Evolutionary conservation across 2,797 vertebrate species (phyloP).

Genomic region (Phrynocephalus vlangalii): DNA sequence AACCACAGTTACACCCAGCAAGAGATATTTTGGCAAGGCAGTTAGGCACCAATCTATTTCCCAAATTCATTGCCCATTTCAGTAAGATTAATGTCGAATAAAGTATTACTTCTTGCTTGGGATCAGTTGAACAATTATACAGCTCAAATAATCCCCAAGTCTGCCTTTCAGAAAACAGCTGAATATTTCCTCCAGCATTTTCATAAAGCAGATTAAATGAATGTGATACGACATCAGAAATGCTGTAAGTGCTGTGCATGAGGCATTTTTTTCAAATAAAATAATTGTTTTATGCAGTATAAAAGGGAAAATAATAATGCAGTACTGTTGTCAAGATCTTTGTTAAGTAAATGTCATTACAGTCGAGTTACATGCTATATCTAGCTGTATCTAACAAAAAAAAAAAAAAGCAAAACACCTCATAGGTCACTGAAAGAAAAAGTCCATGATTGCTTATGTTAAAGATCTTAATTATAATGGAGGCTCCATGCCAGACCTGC

Average conservation of each 20-base stretch:
- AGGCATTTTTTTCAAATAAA: conserved; percentile 42
- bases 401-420: background rate
- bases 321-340: conserved; percentile 31
- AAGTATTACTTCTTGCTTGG: conserved; percentile 69
- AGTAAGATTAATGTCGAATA: conserved; percentile 70
- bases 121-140: conserved; percentile 69
- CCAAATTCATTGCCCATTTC: conserved; percentile 71
- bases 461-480: background rate
- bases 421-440: background rate
- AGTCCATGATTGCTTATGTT: background rate
- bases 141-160: conserved; percentile 64
- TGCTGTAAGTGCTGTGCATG: conserved; percentile 47
- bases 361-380: conserved; percentile 15
- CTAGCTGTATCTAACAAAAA: background rate
- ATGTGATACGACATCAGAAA: conserved; percentile 71
- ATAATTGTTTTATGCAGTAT: conserved; percentile 51
- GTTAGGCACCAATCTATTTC: conserved; percentile 68
- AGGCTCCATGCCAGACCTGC: too few species aligned
- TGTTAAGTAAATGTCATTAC: conserved; percentile 34
- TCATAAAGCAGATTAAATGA: conserved; percentile 75
- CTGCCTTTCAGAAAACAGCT: conserved; percentile 65
- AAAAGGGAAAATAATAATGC: conserved; percentile 51
- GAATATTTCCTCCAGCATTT: conserved; percentile 73
- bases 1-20: conserved; percentile 52
- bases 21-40: conserved; percentile 61